A percentile compares a stretch with the other conserved stretches of the same genome.
Evolutionary conservation across 2,888 invertebrate species (phyloP).

Genomic region (Teleiodes luculella): DNA sequence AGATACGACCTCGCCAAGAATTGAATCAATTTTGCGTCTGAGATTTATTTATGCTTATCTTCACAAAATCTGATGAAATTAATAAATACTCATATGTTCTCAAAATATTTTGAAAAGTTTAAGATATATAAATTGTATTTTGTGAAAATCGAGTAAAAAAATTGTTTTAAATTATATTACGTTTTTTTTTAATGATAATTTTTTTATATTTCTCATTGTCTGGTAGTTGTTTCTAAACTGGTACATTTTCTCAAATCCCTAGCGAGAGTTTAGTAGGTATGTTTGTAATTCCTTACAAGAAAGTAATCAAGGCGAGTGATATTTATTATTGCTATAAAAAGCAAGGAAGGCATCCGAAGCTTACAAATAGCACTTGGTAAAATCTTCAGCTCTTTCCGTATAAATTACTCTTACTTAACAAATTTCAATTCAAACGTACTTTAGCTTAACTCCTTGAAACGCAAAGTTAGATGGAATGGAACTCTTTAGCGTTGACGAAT

Average conservation of each 20-base stretch:
- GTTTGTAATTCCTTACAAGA: too few species aligned
- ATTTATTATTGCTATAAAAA: not conserved
- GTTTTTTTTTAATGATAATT: too few species aligned
- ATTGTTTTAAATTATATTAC: too few species aligned
- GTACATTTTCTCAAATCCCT: too few species aligned
- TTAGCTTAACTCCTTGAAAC: conserved; percentile 55
- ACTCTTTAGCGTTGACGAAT: conserved; percentile 63
- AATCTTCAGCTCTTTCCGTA: conserved; percentile 12
- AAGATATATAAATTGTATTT: too few species aligned
- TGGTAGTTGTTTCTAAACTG: too few species aligned
- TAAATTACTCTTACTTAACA: conserved; percentile 30
- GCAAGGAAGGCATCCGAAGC: not conserved
- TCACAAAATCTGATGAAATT: too few species aligned
- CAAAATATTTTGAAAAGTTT: too few species aligned
- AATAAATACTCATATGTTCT: too few species aligned
- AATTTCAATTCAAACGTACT: conserved; percentile 45
- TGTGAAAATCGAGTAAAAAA: too few species aligned
- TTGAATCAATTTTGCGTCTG: conserved; percentile 11
- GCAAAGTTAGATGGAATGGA: conserved; percentile 55
- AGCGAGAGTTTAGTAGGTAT: too few species aligned
- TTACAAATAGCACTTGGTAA: not conserved
- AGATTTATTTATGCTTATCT: not conserved
- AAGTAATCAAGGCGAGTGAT: not conserved
- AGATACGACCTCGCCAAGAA: conserved; percentile 14
- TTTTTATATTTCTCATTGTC: too few species aligned